A percentile compares a stretch with the other conserved stretches of the same genome.
Evolutionary conservation across 2,113 vertebrate species (phyloP).

Genomic region (Erythrocebus patas): DNA sequence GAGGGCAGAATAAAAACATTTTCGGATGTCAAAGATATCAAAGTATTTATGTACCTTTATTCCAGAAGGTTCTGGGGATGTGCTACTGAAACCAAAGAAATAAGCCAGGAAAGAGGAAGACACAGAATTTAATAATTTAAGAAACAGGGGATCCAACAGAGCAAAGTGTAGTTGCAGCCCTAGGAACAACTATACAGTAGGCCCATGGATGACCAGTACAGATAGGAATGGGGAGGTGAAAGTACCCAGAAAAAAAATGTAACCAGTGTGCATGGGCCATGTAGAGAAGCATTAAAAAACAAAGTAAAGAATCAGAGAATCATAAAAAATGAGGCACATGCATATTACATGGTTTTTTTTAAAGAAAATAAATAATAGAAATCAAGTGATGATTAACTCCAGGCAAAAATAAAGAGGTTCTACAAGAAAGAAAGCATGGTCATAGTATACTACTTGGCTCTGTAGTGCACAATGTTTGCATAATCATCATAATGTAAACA

Average conservation of each 20-base stretch:
- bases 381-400: not conserved
- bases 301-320: not conserved
- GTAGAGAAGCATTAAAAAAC: not conserved
- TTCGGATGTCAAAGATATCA: not conserved
- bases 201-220: not conserved
- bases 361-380: not conserved
- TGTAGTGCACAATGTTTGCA: not conserved
- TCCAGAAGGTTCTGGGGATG: not conserved
- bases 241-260: not conserved
- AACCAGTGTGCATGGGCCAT: not conserved
- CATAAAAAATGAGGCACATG: not conserved
- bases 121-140: not conserved
- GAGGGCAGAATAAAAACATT: not conserved
- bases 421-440: not conserved
- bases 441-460: not conserved
- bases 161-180: not conserved
- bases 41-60: not conserved
- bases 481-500: not conserved
- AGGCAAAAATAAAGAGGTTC: not conserved
- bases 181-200: rapidly evolving
- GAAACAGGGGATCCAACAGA: not conserved
- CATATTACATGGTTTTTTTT: not conserved
- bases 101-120: not conserved
- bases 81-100: not conserved
- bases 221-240: not conserved